Evolutionary conservation across 92 coral and sea anemone species (phyloP), one percentile per base, ranked within the genome.

Genomic region (Galaxea fascicularis): DNA sequence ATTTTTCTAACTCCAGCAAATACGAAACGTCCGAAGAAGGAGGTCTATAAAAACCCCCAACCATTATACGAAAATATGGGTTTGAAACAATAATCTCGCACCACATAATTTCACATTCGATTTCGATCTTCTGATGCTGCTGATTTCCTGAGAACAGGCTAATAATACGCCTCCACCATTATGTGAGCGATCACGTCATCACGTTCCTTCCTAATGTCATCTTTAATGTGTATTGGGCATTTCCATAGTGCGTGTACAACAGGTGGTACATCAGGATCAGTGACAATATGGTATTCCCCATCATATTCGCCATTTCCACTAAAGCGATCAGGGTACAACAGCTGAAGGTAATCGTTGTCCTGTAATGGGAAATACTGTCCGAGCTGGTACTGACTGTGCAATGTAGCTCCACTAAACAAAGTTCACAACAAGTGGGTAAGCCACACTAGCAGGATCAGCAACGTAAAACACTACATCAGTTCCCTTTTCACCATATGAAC

Each of bases 41-140:
- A 20, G 91, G 91, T 65, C 91, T 80, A 31, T 87, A 87, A 70
- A 70, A 87, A 25, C 81, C 91, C 18, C 87, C 91, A 56, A 87
- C 90, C 45, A 87, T 26, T 9, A 80, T 16, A 13, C 66, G 41
- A n/a, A 73, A 9, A 71, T 18, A 63, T 18, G 91, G 91, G 66
- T 87, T 80, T 4, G 74, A 41, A 60, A 87, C 41, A 0, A 44
- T 68, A 11, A 80, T 45, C 41, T 87, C 86, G 39, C 91, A 87
- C 87, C 91, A 81, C 68, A 81, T 16, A 26, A 87, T 41, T 87
- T 87, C 91, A 73, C 91, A 87, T 31, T 87, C 73, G 18, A 75
- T 84, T 84, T 84, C 76, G 25, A 10, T 45, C 63, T 35, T 47
- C 82, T 84, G 54, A 24, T 39, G 74, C 77, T n/a, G 62, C 27